phyloP scores from a whole-genome alignment of 1,140 invertebrate genomes.

The Drosophila sproati region DNA sequence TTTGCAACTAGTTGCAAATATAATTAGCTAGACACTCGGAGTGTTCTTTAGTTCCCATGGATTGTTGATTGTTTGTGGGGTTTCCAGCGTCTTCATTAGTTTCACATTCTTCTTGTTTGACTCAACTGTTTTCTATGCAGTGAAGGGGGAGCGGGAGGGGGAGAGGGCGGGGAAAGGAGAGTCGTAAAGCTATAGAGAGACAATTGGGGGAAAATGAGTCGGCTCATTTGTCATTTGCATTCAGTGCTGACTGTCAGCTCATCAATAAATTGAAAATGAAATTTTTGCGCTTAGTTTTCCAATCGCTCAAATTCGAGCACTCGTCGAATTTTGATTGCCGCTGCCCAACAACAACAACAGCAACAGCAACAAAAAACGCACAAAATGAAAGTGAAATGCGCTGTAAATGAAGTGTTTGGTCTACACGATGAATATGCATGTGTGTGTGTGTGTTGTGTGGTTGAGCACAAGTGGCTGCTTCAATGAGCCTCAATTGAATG shows the following conservation, averaged over 20 bases:
- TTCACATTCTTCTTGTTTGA: not conserved
- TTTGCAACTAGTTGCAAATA: not conserved
- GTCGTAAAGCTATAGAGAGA: not conserved
- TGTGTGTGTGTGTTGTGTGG: constrained; percentile 6
- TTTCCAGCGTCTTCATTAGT: constrained; percentile 3
- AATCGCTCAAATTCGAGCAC: constrained; percentile 36
- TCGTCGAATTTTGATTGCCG: constrained; percentile 62
- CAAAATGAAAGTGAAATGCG: constrained; percentile 78
- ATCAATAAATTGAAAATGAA: constrained; percentile 74
- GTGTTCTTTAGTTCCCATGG: not conserved
- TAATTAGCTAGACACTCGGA: not conserved
- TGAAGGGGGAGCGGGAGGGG: no score
- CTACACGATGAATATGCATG: not conserved
- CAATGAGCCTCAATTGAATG: constrained; percentile 73
- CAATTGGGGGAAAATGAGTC: constrained; percentile 26
- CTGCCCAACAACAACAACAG: constrained; percentile 1
- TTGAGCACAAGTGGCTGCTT: constrained; percentile 51
- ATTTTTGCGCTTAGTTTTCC: constrained; percentile 63
- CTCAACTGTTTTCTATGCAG: no score
- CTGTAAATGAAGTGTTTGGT: constrained; percentile 66
- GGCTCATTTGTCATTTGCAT: constrained; percentile 63
- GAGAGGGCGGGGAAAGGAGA: not conserved
- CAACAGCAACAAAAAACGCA: constrained; percentile 5
- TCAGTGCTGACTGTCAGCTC: constrained; percentile 56
- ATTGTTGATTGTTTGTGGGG: not conserved